Base-by-base conservation (phyloP, 2,888 invertebrate genomes). In the Campopleginae sp. region DNA sequence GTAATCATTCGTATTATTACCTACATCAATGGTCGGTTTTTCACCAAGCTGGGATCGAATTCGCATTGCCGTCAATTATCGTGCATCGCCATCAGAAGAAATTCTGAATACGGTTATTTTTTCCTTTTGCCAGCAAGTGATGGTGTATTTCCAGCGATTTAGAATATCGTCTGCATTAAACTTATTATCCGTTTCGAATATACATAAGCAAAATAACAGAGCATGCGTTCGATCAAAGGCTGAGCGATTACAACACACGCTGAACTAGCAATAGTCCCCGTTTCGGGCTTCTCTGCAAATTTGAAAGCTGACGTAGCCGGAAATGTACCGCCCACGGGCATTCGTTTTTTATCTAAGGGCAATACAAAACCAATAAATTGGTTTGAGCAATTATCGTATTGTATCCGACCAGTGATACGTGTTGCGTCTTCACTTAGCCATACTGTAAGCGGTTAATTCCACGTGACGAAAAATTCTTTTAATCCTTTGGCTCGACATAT, bases 111-210 rank as follows among this genome's bases (percentile, higher is more conserved):
- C 87, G 54, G 33, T 79, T 68, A 90, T 89, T 23, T 82, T 86
- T 82, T 83, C 76, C 70, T 70, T 65, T 78, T 78, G 54, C 27
- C 87, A 83, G 48, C 78, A 23, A 48, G 80, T 46, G 68, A 70
- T 58, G 31, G 89, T 87, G 58, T 85, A 88, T 51, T 84, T 42
- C 88, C 87, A 90, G 19, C 89, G 83, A 17, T 81, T 65, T 2
- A 77, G n/a, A 31, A 89, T 88, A 61, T 90, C 86, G 19, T 86
- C 76, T 48, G 44, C 65, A 42, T 77, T 86, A 79, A 90, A 90
- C 81, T 84, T 88, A 86, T 90, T 90, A 76, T 89, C 88, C 12
- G 89, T 89, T 2, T 88, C 88, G 77, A 84, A 89, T 23, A 90
- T 33, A 44, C 75, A 80, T 12, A 89, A 70, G 80, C 89, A 90